phyloP scores from a whole-genome alignment of 2,797 vertebrate genomes.

The Cynodonichthys magdalenae region DNA sequence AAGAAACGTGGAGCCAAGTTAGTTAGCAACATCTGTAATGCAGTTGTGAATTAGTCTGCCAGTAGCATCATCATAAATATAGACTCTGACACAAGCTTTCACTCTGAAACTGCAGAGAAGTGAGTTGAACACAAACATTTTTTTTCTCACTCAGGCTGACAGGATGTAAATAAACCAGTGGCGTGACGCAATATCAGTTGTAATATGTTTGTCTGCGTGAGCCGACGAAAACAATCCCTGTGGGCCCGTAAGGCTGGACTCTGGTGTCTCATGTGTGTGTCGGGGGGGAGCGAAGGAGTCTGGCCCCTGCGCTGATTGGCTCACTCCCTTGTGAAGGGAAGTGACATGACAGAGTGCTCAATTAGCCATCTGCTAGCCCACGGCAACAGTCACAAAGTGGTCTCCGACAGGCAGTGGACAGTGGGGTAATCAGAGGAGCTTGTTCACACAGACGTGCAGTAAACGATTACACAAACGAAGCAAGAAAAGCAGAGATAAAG shows the following conservation, averaged over 20 bases:
- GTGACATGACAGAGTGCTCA: constrained; percentile 77
- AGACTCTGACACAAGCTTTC: constrained; percentile 39
- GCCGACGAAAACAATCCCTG: constrained; percentile 50
- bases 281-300: constrained; percentile 56
- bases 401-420: constrained; percentile 60
- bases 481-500: not conserved
- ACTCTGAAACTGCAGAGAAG: constrained; percentile 45
- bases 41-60: constrained; percentile 33
- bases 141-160: constrained; percentile 44
- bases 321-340: constrained; percentile 66
- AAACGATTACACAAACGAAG: constrained; percentile 35
- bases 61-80: constrained; percentile 35
- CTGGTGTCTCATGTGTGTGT: constrained; percentile 63
- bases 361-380: constrained; percentile 78
- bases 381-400: constrained; percentile 64
- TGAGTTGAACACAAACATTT: constrained; percentile 1
- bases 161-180: constrained; percentile 70
- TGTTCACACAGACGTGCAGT: constrained; percentile 1
- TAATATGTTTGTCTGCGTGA: constrained; percentile 60
- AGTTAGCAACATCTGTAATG: constrained; percentile 55
- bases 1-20: constrained; percentile 30
- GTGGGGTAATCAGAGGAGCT: constrained; percentile 52
- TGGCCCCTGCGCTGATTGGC: constrained; percentile 70
- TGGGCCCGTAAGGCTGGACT: constrained; percentile 65
- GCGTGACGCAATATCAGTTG: constrained; percentile 53